Evolutionary conservation across 2,888 invertebrate species (phyloP).

Genomic region (Athetis lepigone): DNA sequence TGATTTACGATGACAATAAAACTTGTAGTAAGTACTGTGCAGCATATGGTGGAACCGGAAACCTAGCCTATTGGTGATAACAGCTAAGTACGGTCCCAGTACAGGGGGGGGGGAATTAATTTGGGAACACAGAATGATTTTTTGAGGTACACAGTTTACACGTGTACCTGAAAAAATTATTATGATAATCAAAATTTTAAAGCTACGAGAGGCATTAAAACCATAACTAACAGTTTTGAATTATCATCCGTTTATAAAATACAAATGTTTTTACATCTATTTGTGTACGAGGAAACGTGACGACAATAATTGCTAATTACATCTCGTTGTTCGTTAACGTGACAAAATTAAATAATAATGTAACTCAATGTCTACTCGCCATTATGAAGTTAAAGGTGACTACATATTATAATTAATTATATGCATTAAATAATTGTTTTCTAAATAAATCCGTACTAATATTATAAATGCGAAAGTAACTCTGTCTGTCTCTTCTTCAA

Average conservation of each 20-base stretch:
- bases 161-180: too few relatives aligned
- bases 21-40: constrained; percentile 7
- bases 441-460: too few relatives aligned
- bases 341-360: constrained; percentile 24
- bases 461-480: too few relatives aligned
- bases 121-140: too few relatives aligned
- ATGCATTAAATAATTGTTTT: too few relatives aligned
- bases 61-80: constrained; percentile 38
- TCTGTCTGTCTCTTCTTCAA: too few relatives aligned
- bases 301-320: constrained; percentile 40
- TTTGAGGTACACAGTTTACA: too few relatives aligned
- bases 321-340: constrained; percentile 35
- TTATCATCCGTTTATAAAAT: constrained; percentile 8
- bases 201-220: background rate
- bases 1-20: constrained; percentile 33
- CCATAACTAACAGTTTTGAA: constrained; percentile 3
- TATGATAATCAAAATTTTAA: background rate
- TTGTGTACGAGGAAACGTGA: constrained; percentile 41
- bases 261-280: constrained; percentile 34
- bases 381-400: constrained; percentile 17
- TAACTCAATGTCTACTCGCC: constrained; percentile 7
- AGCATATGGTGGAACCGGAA: constrained; percentile 33
- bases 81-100: too few relatives aligned
- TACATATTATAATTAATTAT: background rate
- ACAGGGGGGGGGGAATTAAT: too few relatives aligned